Evolutionary conservation across 2,113 vertebrate genomes (phyloP).

Genomic region (Zonotrichia leucophrys): DNA sequence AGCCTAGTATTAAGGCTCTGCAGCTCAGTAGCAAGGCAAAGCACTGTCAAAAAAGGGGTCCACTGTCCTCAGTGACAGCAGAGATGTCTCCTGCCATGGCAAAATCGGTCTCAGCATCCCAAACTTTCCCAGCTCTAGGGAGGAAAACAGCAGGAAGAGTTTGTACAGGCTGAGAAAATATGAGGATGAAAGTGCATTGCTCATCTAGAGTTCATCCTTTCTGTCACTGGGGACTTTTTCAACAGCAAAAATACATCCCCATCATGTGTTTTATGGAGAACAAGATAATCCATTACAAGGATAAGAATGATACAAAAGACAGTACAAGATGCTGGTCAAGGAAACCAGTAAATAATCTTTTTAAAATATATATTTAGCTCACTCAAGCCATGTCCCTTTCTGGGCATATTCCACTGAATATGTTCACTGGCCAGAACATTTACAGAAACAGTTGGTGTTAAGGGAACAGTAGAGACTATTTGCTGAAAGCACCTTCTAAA

Average conservation of each 20-base stretch:
- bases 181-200: constrained; percentile 1
- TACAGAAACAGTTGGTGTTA: constrained; percentile 5
- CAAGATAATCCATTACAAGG: constrained; percentile 20
- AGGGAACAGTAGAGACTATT: constrained; percentile 3
- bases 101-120: neutral
- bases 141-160: neutral
- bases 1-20: neutral
- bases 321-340: neutral
- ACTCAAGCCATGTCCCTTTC: neutral
- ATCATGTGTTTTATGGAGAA: constrained; percentile 13
- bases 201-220: constrained; percentile 32
- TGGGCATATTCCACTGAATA: neutral
- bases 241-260: constrained; percentile 15
- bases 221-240: constrained; percentile 22
- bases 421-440: constrained; percentile 1
- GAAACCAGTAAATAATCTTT: constrained; percentile 11
- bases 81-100: neutral
- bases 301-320: neutral
- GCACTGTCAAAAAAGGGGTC: neutral
- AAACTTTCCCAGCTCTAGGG: neutral
- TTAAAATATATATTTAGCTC: constrained; percentile 1
- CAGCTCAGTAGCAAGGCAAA: neutral
- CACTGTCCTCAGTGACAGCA: neutral
- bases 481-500: constrained; percentile 15
- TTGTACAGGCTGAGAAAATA: constrained; percentile 22